Percentiles rank a stretch among this genome's conserved stretches.
Evolutionary conservation across 2,888 invertebrate species (phyloP).

Genomic region (Orthosia cruda): DNA sequence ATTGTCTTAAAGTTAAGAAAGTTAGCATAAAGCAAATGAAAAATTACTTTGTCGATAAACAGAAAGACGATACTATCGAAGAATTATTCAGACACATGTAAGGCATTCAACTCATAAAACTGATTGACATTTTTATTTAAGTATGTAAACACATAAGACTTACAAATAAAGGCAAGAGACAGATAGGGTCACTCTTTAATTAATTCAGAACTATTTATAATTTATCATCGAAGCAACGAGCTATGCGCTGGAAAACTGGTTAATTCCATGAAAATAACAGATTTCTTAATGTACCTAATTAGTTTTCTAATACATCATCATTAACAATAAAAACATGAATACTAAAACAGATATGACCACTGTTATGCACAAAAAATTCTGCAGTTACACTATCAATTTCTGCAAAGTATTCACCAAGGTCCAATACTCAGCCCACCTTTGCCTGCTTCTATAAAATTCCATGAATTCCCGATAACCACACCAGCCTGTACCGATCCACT

Average conservation of each 20-base stretch:
- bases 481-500: conserved; percentile 73
- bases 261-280: conserved; percentile 4
- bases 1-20: conserved; percentile 23
- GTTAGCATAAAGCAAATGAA: conserved; percentile 18
- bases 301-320: conserved; percentile 17
- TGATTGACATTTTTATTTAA: background rate
- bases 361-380: background rate
- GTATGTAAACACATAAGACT: no score
- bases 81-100: conserved; percentile 11
- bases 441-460: conserved; percentile 43
- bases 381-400: conserved; percentile 1
- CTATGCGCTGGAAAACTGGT: conserved; percentile 13
- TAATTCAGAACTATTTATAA: background rate
- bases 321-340: background rate
- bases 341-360: background rate
- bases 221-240: conserved; percentile 19
- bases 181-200: no score
- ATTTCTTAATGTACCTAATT: conserved; percentile 9
- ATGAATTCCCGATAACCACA: conserved; percentile 52
- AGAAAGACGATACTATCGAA: conserved; percentile 9
- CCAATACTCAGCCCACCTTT: conserved; percentile 16
- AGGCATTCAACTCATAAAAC: conserved; percentile 8
- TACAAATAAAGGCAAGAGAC: no score
- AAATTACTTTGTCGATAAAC: background rate
- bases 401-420: conserved; percentile 17